Conservation (phyloP, 2,797 vertebrate genomes). For the Amphiprion clarkii region DNA sequence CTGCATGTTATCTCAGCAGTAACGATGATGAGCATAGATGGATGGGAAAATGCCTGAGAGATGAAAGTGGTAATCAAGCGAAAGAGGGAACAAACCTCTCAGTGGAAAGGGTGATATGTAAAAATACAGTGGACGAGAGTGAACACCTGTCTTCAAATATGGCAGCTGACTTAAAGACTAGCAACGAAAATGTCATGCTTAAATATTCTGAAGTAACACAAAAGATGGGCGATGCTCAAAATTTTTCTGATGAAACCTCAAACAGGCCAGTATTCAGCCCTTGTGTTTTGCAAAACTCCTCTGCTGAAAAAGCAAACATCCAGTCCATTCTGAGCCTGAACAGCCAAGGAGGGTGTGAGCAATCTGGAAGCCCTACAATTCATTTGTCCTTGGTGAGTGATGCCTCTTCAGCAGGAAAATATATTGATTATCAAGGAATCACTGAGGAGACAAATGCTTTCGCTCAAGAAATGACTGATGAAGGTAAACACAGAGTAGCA, state of each 20-base stretch:
- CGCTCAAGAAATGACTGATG: constrained; percentile 13
- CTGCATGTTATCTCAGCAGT: constrained; percentile 33
- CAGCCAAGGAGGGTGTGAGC: background rate
- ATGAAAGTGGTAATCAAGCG: constrained; percentile 30
- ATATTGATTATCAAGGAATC: constrained; percentile 15
- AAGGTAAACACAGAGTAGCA: constrained; percentile 7
- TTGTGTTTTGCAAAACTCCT: constrained; percentile 15
- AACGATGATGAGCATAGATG: constrained; percentile 14
- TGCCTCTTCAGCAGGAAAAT: constrained; percentile 12
- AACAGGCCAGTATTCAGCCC: background rate
- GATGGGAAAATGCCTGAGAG: constrained; percentile 15
- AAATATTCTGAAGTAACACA: constrained; percentile 12
- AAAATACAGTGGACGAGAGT: constrained; percentile 24
- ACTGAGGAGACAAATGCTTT: constrained; percentile 2
- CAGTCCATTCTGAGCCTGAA: constrained; percentile 23
- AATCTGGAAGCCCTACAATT: background rate
- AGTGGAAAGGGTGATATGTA: constrained; percentile 7
- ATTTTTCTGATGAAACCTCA: background rate
- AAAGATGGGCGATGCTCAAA: background rate
- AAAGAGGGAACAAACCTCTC: constrained; percentile 26
- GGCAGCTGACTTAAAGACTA: background rate
- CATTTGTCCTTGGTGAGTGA: constrained; percentile 21
- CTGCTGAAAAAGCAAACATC: constrained; percentile 6
- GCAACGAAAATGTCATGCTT: background rate
- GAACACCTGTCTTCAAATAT: constrained; percentile 16